Evolutionary conservation across 2,888 invertebrate species (phyloP).

Genomic region (Ichneumon xanthorius): DNA sequence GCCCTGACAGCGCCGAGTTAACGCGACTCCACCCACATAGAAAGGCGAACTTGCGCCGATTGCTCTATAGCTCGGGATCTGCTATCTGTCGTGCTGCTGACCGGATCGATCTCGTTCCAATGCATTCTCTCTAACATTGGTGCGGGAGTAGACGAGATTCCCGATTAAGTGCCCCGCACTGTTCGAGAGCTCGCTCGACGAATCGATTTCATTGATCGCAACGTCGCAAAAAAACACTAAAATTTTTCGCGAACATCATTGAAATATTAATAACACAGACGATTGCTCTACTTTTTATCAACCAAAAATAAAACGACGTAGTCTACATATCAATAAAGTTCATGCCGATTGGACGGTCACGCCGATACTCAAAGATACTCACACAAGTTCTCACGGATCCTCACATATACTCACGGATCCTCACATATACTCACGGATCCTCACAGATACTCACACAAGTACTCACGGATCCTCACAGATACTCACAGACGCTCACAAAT

Average conservation of each 20-base stretch:
- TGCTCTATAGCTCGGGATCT: slow-evolving; percentile 63
- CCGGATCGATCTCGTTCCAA: slow-evolving; percentile 66
- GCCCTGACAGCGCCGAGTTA: slow-evolving; percentile 75
- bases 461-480: no score
- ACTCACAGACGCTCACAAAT: no score
- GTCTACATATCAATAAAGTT: no score
- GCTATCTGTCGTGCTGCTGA: slow-evolving; percentile 68
- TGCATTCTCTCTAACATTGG: slow-evolving; percentile 51
- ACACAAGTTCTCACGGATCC: no score
- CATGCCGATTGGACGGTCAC: no score
- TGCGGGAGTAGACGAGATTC: slow-evolving; percentile 43
- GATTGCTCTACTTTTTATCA: no score
- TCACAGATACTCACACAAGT: no score
- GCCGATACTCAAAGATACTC: no score
- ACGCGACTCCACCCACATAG: slow-evolving; percentile 77
- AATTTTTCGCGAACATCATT: background rate
- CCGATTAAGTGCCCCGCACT: slow-evolving; percentile 31
- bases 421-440: no score
- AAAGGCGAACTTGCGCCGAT: slow-evolving; percentile 73
- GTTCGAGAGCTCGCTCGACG: background rate
- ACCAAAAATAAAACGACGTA: no score
- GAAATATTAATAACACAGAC: no score
- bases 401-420: no score
- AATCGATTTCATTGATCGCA: slow-evolving; percentile 28
- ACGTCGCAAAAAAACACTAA: background rate